Conservation (phyloP, 2,797 vertebrate species). For the Pempheris klunzingeri region DNA sequence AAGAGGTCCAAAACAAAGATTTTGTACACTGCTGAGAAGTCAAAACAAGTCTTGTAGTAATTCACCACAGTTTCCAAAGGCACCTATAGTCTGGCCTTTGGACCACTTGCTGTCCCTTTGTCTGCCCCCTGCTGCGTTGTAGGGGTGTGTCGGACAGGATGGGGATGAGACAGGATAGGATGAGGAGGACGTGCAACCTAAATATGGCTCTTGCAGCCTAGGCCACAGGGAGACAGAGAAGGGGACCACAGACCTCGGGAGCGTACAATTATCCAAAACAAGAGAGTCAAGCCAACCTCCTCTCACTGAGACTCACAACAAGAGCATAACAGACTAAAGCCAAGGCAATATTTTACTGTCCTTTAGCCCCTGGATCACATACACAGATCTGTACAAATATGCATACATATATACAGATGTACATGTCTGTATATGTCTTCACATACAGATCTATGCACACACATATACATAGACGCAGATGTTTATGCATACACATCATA, state of each 20-base stretch:
- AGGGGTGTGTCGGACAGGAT: conserved; percentile 68
- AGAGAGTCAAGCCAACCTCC: conserved; percentile 84
- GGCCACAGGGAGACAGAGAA: conserved; percentile 88
- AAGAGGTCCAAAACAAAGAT: conserved; percentile 47
- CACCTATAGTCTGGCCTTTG: conserved; percentile 40
- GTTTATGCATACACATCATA: conserved; percentile 14
- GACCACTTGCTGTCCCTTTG: conserved; percentile 40
- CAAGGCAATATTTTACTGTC: conserved; percentile 69
- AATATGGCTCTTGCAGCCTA: conserved; percentile 84
- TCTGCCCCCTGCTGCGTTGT: conserved; percentile 49
- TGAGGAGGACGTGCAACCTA: conserved; percentile 83
- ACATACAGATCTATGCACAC: conserved; percentile 21
- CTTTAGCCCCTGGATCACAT: conserved; percentile 59
- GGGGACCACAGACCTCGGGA: conserved; percentile 87
- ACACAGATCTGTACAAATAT: conserved; percentile 53
- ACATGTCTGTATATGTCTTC: background rate
- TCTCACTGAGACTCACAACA: conserved; percentile 81
- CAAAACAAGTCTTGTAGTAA: background rate
- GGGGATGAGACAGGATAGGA: conserved; percentile 80
- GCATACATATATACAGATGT: conserved; percentile 14
- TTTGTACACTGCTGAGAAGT: conserved; percentile 23
- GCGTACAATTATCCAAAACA: conserved; percentile 90
- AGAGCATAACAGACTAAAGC: conserved; percentile 71
- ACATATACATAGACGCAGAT: conserved; percentile 21
- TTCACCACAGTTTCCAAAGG: background rate